Conservation (phyloP, 2,888 invertebrate genomes). For the Drosophila borealis region DNA sequence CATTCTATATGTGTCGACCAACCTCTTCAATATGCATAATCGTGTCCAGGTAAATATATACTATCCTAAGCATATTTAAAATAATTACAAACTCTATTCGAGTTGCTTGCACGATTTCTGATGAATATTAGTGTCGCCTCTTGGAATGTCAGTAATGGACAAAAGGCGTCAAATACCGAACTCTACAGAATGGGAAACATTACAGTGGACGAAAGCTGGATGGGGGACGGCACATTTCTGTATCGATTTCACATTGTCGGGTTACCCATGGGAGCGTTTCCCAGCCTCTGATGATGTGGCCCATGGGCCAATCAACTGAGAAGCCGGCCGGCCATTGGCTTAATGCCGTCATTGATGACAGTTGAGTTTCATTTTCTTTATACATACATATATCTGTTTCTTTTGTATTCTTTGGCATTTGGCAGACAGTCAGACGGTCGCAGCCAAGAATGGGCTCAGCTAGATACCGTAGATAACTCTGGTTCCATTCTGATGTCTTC, state of each 20-base stretch:
- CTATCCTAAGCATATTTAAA: too few species aligned
- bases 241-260: conserved; percentile 32
- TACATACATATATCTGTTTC: background rate
- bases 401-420: conserved; percentile 19
- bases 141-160: background rate
- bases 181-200: background rate
- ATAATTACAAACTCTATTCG: background rate
- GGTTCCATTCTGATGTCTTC: conserved; percentile 38
- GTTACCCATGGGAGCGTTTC: conserved; percentile 31
- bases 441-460: conserved; percentile 36
- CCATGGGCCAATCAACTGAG: conserved; percentile 43
- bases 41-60: too few species aligned
- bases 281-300: conserved; percentile 36
- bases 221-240: conserved; percentile 11
- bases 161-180: conserved; percentile 5
- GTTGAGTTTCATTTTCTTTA: conserved; percentile 49
- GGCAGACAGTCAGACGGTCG: conserved; percentile 6
- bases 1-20: too few species aligned
- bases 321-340: conserved; percentile 25
- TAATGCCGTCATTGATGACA: conserved; percentile 47
- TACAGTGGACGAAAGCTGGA: background rate
- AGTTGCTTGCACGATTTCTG: too few species aligned
- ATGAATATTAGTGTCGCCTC: background rate
- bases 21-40: too few species aligned
- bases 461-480: conserved; percentile 41